A percentile compares a stretch with the other conserved stretches of the same genome.
These are phyloP conservation scores for Caenorhabditis plicata DNA, from an alignment of 2,888 invertebrate genomes.

Conservation along the genomic window DNA sequence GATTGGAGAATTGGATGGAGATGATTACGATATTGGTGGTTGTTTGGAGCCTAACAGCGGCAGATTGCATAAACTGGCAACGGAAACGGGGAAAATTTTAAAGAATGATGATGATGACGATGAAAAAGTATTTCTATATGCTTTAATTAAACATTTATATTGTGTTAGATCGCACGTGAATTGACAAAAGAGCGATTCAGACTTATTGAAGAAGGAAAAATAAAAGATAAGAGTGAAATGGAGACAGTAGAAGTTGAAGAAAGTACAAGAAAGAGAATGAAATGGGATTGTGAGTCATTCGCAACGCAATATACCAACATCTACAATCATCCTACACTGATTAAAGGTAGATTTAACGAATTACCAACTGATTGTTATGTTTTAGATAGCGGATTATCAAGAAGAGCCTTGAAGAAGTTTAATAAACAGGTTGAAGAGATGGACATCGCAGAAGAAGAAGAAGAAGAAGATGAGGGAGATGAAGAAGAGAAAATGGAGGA, in stretches of 20 bases:
- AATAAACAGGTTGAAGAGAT: constrained; percentile 44
- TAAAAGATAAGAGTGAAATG: constrained; percentile 40
- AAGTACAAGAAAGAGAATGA: constrained; percentile 38
- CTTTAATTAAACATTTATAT: constrained; percentile 1
- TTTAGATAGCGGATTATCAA: constrained; percentile 53
- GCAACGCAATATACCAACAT: constrained; percentile 81
- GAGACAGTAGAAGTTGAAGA: constrained; percentile 49
- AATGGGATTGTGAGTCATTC: constrained; percentile 64
- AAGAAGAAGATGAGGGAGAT: constrained; percentile 28
- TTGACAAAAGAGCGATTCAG: constrained; percentile 39
- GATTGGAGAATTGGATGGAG: constrained; percentile 46
- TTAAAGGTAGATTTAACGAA: constrained; percentile 68
- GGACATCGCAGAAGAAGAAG: constrained; percentile 29
- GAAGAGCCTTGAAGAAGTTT: constrained; percentile 35
- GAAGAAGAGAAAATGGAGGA: constrained; percentile 34
- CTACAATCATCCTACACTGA: constrained; percentile 87
- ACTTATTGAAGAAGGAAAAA: constrained; percentile 39
- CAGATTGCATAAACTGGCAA: constrained; percentile 75
- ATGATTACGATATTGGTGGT: constrained; percentile 71
- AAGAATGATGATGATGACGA: constrained; percentile 51
- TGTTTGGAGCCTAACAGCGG: constrained; percentile 75
- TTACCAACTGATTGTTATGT: not conserved
- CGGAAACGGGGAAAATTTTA: constrained; percentile 79
- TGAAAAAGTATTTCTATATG: constrained; percentile 14
- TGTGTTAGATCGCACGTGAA: constrained; percentile 1